Conservation (phyloP, 2,888 invertebrate species). For the Sphecodes monilicornis region DNA sequence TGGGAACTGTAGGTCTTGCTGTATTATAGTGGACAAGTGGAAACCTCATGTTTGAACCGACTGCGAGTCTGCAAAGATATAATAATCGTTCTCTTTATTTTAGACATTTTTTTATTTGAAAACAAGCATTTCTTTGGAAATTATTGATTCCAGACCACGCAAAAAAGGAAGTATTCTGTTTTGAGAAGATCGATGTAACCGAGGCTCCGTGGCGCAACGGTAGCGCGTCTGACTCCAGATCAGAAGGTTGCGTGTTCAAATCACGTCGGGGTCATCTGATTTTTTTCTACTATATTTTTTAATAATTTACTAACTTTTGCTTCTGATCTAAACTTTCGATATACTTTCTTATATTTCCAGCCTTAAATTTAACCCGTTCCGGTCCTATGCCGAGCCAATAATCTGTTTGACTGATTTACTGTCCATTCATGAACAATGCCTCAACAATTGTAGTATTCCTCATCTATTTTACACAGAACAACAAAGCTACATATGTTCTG, state of each 20-base stretch:
- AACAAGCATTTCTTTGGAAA: neutral
- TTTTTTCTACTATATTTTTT: neutral
- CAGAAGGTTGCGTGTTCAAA: conserved; percentile 99
- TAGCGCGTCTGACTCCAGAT: conserved; percentile 99
- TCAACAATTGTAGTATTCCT: too few species aligned
- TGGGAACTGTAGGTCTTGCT: neutral
- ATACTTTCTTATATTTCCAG: neutral
- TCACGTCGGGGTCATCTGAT: conserved; percentile 94
- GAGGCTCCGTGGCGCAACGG: conserved; percentile 97
- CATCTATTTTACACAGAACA: too few species aligned
- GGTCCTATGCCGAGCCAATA: too few species aligned
- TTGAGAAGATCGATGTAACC: neutral
- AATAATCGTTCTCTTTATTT: neutral
- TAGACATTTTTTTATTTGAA: neutral
- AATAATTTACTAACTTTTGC: neutral
- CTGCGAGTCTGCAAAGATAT: neutral
- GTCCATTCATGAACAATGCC: too few species aligned
- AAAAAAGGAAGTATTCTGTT: neutral
- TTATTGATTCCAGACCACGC: neutral
- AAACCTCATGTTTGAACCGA: neutral
- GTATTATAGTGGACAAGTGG: neutral
- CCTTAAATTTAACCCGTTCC: too few species aligned
- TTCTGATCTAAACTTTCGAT: neutral
- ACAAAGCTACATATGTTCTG: too few species aligned
- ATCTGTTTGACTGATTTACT: too few species aligned